Base-by-base conservation (phyloP, 2,113 vertebrate species). In the Procavia capensis region DNA sequence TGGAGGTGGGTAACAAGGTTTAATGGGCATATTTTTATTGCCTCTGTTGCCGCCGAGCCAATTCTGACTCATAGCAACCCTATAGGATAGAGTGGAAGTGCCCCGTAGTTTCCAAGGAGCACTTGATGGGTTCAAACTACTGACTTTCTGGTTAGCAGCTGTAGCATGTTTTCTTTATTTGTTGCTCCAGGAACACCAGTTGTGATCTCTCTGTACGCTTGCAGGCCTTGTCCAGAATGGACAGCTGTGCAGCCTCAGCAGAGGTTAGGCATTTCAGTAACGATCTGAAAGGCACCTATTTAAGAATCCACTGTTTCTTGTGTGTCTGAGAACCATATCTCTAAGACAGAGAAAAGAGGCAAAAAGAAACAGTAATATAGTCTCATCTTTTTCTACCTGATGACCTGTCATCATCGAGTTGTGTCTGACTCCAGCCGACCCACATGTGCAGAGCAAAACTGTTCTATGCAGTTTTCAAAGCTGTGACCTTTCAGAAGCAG, bases 171-270 rank as follows among this genome's bases (percentile, higher is more conserved):
- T n/a, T n/a, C n/a, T n/a, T n/a, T n/a, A n/a, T 50, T 85, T 34
- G 25, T 10, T 24, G 25, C 3, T n/a, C 41, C 61, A 0, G 10
- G 27, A 22, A 66, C 1, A 16, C 3, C 1, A 64, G 17, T 29
- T 68, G n/a, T 54, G 80, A 29, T 16, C 24, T 88, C 63, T 9
- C 45, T 59, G 34, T n/a, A 13, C 20, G 57, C 39, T 24, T 9
- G 7, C 2, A 22, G 24, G 9, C 31, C 36, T 88, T 90, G 47
- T 66, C 74, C 59, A 64, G n/a, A 59, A 9, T 25, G 47, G 36
- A 81, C 22, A 81, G 20, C 5, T 0, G 22, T 75, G 27, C 20
- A 39, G 39, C 20, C 16, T 20, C 63, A 78, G 39, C 27, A 75
- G 36, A 80, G 70, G 6, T 82, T 39, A 70, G 22, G 36, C n/a